Conservation (phyloP, 2,113 vertebrate species). For the Camelus dromedarius region DNA sequence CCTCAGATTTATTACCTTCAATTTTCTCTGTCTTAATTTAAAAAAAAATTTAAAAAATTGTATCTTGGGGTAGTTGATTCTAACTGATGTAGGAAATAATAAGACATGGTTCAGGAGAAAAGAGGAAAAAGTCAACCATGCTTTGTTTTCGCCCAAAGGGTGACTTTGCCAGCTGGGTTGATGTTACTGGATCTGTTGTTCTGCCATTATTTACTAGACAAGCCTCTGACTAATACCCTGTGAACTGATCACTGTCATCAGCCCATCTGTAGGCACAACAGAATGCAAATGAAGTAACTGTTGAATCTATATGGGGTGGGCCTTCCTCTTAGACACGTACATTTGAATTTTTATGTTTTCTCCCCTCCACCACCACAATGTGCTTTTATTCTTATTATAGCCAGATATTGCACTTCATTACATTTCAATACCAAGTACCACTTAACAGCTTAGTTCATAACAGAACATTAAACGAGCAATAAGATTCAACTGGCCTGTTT, state of each 20-base stretch:
- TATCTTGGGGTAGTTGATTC: not conserved
- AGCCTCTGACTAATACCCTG: conserved; percentile 67
- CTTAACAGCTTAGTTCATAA: not conserved
- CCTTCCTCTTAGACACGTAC: not conserved
- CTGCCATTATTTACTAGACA: conserved; percentile 55
- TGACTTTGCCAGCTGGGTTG: conserved; percentile 49
- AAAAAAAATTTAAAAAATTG: not conserved
- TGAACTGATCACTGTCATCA: conserved; percentile 55
- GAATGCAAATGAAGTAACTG: conserved; percentile 55
- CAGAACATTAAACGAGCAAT: not conserved
- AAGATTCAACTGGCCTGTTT: conserved; percentile 19
- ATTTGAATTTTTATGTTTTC: not conserved
- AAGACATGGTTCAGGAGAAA: not conserved
- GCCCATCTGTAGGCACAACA: conserved; percentile 57
- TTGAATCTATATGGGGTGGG: not conserved
- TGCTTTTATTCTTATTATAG: not conserved
- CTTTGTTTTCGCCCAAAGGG: conserved; percentile 13
- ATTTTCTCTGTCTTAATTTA: conserved; percentile 20
- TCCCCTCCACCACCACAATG: not conserved
- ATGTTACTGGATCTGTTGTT: not conserved
- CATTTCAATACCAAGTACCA: not conserved
- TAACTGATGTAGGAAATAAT: conserved; percentile 9
- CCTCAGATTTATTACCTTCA: conserved; percentile 40
- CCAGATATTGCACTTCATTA: not conserved
- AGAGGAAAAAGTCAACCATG: not conserved